phyloP scores from a whole-genome alignment of 2,888 invertebrate genomes.

The Itoplectis maculator region DNA sequence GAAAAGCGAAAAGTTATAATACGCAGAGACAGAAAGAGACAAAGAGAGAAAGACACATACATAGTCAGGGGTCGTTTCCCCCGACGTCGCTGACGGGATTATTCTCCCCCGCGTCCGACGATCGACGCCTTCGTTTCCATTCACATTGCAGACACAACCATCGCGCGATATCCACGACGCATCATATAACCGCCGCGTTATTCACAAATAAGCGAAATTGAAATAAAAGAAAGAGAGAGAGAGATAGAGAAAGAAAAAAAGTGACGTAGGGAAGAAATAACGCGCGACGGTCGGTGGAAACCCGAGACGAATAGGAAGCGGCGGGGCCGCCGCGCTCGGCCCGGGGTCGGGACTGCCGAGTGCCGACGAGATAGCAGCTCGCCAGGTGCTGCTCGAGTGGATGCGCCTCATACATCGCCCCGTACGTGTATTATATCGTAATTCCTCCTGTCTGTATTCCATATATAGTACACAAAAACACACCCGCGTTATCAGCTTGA shows the following conservation, averaged over 20 bases:
- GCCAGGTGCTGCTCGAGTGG: constrained; percentile 57
- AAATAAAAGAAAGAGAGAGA: constrained; percentile 53
- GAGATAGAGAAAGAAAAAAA: constrained; percentile 27
- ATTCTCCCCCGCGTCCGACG: constrained; percentile 11
- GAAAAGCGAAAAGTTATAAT: constrained; percentile 35
- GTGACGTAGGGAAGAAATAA: constrained; percentile 52
- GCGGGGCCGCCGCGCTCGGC: constrained; percentile 24
- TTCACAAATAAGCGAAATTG: constrained; percentile 31
- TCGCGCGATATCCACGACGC: constrained; percentile 71
- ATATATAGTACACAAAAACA: neutral
- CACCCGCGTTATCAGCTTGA: neutral
- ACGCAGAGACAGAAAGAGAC: neutral
- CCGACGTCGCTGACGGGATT: constrained; percentile 55
- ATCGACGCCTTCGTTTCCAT: constrained; percentile 47
- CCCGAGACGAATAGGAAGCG: constrained; percentile 74
- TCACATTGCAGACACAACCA: constrained; percentile 72
- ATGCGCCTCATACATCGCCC: constrained; percentile 22
- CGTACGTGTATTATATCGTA: constrained; percentile 34
- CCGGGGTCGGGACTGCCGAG: constrained; percentile 43
- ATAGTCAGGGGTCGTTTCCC: constrained; percentile 67
- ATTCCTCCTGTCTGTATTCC: constrained; percentile 33
- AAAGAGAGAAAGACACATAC: neutral
- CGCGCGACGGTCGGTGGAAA: constrained; percentile 69
- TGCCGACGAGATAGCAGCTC: constrained; percentile 46
- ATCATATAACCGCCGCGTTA: constrained; percentile 76